Base-by-base conservation (phyloP, 2,797 vertebrate species). In the Catharus ustulatus region DNA sequence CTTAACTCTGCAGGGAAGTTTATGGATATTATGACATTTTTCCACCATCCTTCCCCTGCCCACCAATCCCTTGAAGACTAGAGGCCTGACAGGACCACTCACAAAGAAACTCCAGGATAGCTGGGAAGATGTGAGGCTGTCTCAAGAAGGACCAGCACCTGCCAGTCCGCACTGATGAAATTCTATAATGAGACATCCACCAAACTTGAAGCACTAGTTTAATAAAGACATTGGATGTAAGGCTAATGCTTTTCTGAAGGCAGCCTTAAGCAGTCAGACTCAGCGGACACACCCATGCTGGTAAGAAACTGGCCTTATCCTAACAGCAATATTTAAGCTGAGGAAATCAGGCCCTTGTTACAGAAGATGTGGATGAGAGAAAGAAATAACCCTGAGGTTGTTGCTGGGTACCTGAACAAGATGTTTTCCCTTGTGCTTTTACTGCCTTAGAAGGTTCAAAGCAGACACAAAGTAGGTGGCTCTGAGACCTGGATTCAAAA, bases 71-170 rank as follows among this genome's bases (percentile, higher is more conserved):
- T 9, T 71, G 29, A 77, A 63, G 52, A 59, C 12, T 22, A 49
- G 54, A 84, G 21, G 17, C 71, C 21, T 85, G 49, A 42, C 18
- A 62, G 51, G 30, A 49, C 17, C 9, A 34, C 11, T 42, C 63
- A 22, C 21, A 90, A 34, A 43, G 36, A 73, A 90, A 66, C 29
- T 73, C 26, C 51, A 76, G 48, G 16, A 45, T 8, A 40, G 13
- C 0, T 69, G 36, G 14, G 17, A 93, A 87, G 19, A 59, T 1
- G 0, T 45, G 11, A 62, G n/a, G 14, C 43, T 62, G 10, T 34
- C 24, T 74, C 52, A 49, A 38, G 46, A 46, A 62, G 34, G 46
- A 78, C 22, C 64, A 84, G 32, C 13, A 77, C 15, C 27, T 71
- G 21, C 13, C 62, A 72, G 40, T 40, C 40, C 16, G 24, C 22